Evolutionary conservation across 1,140 invertebrate species (phyloP).

Genomic region (Drosophila prosaltans): DNA sequence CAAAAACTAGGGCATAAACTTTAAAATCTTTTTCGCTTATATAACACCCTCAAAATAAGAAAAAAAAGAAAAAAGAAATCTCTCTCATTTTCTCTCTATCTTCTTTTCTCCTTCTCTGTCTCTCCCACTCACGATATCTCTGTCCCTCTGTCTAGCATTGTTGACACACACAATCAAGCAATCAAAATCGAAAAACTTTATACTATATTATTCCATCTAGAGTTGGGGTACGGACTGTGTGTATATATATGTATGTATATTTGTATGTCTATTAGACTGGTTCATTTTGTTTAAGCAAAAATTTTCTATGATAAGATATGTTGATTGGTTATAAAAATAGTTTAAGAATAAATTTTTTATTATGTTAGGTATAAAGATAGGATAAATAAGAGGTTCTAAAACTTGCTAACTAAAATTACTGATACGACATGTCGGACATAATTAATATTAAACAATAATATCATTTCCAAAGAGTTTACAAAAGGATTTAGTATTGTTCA

Average conservation of each 20-base stretch:
- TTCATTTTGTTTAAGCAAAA: not conserved
- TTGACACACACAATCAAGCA: constrained; percentile 81
- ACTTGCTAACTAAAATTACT: too few species aligned
- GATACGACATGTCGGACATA: too few species aligned
- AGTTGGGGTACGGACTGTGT: not conserved
- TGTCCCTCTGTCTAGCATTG: constrained; percentile 47
- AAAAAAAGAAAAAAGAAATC: constrained; percentile 7
- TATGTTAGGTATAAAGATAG: too few species aligned
- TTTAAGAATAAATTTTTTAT: too few species aligned
- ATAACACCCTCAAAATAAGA: constrained; percentile 13
- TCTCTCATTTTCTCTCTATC: not conserved
- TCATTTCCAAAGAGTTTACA: too few species aligned
- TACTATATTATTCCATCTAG: constrained; percentile 32
- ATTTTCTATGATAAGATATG: too few species aligned
- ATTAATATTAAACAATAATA: too few species aligned
- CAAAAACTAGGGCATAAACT: constrained; percentile 24
- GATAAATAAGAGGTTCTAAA: too few species aligned
- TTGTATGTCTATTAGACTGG: not conserved
- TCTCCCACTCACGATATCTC: not conserved
- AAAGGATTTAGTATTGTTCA: too few species aligned
- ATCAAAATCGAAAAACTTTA: constrained; percentile 81
- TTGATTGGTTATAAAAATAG: too few species aligned
- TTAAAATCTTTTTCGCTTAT: constrained; percentile 37
- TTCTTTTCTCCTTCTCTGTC: not conserved
- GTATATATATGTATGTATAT: not conserved